Evolutionary conservation across 2,797 vertebrate genomes (phyloP), one percentile per base, ranked within the genome.

Genomic region (Pachyuromys duprasi): DNA sequence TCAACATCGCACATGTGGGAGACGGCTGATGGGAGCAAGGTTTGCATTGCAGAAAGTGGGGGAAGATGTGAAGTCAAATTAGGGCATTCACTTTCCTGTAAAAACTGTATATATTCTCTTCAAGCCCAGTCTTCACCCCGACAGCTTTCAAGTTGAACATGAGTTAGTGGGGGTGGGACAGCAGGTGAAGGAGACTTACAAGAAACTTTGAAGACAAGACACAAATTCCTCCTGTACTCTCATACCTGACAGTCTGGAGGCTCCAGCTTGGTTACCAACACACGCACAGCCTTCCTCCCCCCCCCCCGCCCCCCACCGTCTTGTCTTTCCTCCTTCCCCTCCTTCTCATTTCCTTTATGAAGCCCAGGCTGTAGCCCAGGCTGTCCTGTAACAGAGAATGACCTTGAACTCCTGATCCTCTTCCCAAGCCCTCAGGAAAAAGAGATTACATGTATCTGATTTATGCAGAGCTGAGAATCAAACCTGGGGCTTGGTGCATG

Each of bases 131-230:
- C 69, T 62, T 90, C 39, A 80, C 53, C 72, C 76, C n/a, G 28
- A 3, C 2, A 89, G 70, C 76, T 96, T 95, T 97, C 94, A 92
- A 63, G 84, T 0, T 79, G 82, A 96, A 86, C 79, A 57, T 62
- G 60, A 86, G 90, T 60, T 45, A 26, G 89, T 24, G 75, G 63
- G 83, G 82, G 79, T 39, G 62, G 57, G 39, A 62, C 22, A 55
- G 90, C 81, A 87, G 82, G 76, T 49, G 13, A n/a, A 60, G 0
- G 31, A 86, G 57, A 36, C 89, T 96, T 82, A 94, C 70, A 86
- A 94, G 96, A 96, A 97, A 95, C 62, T 13, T 83, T 0, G 67
- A 94, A 70, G 79, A 95, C 75, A 92, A 90, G 90, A 92, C 86
- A 33, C 42, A 63, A 45, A 75, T 87, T 96, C 96, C 90, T 93